Percentiles rank a stretch among this genome's conserved stretches.
These are phyloP conservation scores for Lasioglossum pauxillum DNA, from an alignment of 2,888 invertebrate species.

Conservation along the genomic window DNA sequence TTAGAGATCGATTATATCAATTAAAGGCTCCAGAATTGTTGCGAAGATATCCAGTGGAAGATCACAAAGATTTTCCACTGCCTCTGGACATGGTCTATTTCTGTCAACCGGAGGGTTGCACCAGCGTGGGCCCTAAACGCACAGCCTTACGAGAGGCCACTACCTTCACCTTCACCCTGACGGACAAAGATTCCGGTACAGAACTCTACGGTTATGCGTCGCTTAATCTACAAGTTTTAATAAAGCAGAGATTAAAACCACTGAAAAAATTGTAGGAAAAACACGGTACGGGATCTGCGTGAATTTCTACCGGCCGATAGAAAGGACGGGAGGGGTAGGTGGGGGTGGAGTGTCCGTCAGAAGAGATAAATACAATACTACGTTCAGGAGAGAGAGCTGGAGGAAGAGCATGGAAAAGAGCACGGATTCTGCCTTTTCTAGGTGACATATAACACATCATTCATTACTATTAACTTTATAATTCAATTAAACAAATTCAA, in stretches of 20 bases:
- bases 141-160: conserved; percentile 94
- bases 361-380: conserved; percentile 85
- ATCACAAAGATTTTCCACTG: conserved; percentile 98
- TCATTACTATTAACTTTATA: background rate
- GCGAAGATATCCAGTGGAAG: conserved; percentile 97
- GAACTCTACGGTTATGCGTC: background rate
- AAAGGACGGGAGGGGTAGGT: conserved; percentile 86
- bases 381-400: conserved; percentile 94
- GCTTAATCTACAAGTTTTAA: background rate
- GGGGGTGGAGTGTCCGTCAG: conserved; percentile 80
- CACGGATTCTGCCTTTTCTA: conserved; percentile 96
- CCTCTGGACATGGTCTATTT: conserved; percentile 99
- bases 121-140: conserved; percentile 94
- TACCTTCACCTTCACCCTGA: conserved; percentile 98
- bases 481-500: background rate
- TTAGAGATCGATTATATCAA: background rate
- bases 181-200: conserved; percentile 98
- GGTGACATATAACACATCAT: conserved; percentile 86
- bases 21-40: conserved; percentile 95
- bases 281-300: conserved; percentile 98
- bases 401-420: conserved; percentile 96
- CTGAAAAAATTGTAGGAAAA: conserved; percentile 86
- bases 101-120: conserved; percentile 99
- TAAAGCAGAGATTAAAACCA: background rate
- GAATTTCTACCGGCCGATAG: conserved; percentile 98